phyloP scores from a whole-genome alignment of 92 coral and sea anemone genomes.

The Epizoanthus rinbou region DNA sequence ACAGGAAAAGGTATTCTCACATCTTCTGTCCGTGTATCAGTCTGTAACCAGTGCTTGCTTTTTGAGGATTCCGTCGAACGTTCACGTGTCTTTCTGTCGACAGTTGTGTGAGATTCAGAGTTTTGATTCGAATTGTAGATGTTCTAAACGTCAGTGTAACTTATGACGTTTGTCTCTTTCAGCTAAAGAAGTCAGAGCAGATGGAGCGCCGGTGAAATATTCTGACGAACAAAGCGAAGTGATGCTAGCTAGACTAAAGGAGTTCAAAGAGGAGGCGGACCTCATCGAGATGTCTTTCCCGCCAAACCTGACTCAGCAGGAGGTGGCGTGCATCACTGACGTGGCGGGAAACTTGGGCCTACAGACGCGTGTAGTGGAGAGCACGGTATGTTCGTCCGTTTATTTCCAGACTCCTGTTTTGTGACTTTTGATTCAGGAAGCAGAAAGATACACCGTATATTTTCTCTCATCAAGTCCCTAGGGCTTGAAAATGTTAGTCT shows the following conservation, averaged over 20 bases:
- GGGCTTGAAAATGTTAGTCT: too few species aligned
- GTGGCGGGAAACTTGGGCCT: slow-evolving; percentile 43
- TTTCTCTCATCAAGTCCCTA: too few species aligned
- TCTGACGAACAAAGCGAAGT: slow-evolving; percentile 41
- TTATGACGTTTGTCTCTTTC: background rate
- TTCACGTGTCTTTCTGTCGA: too few species aligned
- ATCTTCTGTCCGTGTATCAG: background rate
- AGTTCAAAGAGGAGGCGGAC: slow-evolving; percentile 42
- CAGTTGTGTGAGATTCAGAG: too few species aligned
- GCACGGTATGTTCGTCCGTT: slow-evolving; percentile 32
- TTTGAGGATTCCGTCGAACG: too few species aligned
- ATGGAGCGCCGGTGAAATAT: slow-evolving; percentile 1
- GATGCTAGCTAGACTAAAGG: slow-evolving; percentile 42
- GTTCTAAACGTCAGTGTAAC: too few species aligned
- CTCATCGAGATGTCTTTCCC: slow-evolving; percentile 53
- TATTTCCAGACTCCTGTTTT: too few species aligned
- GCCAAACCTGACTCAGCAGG: slow-evolving; percentile 48
- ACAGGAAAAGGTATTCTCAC: slow-evolving; percentile 19
- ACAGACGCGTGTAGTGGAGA: slow-evolving; percentile 21
- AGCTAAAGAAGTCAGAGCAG: slow-evolving; percentile 11
- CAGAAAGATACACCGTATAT: too few species aligned
- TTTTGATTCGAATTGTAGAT: too few species aligned
- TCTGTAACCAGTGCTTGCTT: background rate
- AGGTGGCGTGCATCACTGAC: slow-evolving; percentile 47
- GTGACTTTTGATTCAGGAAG: too few species aligned